Evolutionary conservation across 1,140 invertebrate species (phyloP).

Genomic region (Drosophila repleta): DNA sequence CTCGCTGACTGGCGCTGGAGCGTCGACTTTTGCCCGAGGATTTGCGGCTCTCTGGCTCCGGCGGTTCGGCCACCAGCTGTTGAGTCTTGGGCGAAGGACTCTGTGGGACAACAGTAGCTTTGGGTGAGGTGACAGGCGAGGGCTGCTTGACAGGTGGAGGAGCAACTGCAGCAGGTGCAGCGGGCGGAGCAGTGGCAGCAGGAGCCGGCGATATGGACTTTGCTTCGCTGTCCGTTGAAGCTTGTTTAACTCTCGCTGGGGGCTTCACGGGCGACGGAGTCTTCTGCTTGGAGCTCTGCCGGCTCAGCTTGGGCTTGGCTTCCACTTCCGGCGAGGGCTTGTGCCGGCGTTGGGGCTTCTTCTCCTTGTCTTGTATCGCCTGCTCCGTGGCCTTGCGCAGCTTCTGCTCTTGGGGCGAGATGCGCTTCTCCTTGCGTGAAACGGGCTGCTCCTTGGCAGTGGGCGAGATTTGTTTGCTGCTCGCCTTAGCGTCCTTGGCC

Average conservation of each 20-base stretch:
- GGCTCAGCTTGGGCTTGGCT: constrained; percentile 32
- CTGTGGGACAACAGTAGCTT: not conserved
- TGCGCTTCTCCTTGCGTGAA: constrained; percentile 57
- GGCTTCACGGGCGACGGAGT: constrained; percentile 59
- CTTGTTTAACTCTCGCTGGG: constrained; percentile 37
- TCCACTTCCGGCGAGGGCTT: constrained; percentile 34
- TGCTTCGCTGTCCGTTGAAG: constrained; percentile 51
- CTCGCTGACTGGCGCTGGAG: constrained; percentile 56
- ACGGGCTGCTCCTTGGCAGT: constrained; percentile 40
- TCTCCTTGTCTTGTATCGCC: constrained; percentile 32
- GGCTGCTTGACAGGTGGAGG: not conserved
- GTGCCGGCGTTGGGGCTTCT: constrained; percentile 24
- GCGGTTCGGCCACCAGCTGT: not conserved
- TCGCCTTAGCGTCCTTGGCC: constrained; percentile 25
- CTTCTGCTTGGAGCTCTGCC: constrained; percentile 61
- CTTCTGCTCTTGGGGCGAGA: constrained; percentile 67
- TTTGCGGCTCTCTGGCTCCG: constrained; percentile 58
- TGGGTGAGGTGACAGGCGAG: not conserved
- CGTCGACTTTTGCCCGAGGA: constrained; percentile 64
- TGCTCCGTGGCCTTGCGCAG: constrained; percentile 47
- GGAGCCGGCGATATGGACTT: constrained; percentile 44
- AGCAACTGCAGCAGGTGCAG: not conserved
- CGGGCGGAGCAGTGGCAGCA: constrained; percentile 3
- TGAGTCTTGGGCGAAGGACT: constrained; percentile 3
- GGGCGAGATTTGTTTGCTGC: constrained; percentile 54